Conservation (phyloP, 2,113 vertebrate genomes). For the Halichoeres trimaculatus region DNA sequence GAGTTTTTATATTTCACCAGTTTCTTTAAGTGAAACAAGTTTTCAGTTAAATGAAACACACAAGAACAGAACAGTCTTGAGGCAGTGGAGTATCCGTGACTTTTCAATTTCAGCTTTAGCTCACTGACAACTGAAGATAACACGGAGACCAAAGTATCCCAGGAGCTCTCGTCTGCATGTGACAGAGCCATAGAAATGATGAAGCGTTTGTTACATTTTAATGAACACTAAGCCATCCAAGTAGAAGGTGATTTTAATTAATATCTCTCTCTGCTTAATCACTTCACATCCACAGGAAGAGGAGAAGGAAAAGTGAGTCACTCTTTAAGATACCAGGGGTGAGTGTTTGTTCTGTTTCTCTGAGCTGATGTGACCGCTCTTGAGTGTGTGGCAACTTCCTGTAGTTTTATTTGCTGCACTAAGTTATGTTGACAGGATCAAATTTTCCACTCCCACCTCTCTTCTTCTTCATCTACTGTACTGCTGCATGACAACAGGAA, state of each 20-base stretch:
- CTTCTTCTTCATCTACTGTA: neutral
- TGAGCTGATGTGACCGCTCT: slow-evolving; percentile 14
- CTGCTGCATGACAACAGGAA: too few relatives aligned
- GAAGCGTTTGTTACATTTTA: slow-evolving; percentile 91
- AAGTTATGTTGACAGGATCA: too few relatives aligned
- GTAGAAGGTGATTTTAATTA: slow-evolving; percentile 95
- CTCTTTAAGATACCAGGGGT: slow-evolving; percentile 79
- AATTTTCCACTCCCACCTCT: neutral
- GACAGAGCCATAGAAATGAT: slow-evolving; percentile 91
- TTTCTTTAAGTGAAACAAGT: slow-evolving; percentile 27
- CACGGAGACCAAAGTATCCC: slow-evolving; percentile 87
- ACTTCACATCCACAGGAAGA: slow-evolving; percentile 84
- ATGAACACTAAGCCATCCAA: slow-evolving; percentile 92
- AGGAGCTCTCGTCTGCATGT: slow-evolving; percentile 86
- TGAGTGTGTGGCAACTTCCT: neutral
- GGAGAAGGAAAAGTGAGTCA: slow-evolving; percentile 46
- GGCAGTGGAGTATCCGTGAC: slow-evolving; percentile 36
- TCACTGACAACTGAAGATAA: slow-evolving; percentile 86
- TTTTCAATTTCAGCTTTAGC: slow-evolving; percentile 54
- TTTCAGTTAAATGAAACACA: slow-evolving; percentile 45
- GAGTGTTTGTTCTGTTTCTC: slow-evolving; percentile 81
- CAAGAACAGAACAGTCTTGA: slow-evolving; percentile 39
- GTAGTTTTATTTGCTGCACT: neutral
- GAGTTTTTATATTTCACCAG: slow-evolving; percentile 21
- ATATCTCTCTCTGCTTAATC: slow-evolving; percentile 94